phyloP scores from a whole-genome alignment of 2,113 vertebrate species.

The Sialia sialis region DNA sequence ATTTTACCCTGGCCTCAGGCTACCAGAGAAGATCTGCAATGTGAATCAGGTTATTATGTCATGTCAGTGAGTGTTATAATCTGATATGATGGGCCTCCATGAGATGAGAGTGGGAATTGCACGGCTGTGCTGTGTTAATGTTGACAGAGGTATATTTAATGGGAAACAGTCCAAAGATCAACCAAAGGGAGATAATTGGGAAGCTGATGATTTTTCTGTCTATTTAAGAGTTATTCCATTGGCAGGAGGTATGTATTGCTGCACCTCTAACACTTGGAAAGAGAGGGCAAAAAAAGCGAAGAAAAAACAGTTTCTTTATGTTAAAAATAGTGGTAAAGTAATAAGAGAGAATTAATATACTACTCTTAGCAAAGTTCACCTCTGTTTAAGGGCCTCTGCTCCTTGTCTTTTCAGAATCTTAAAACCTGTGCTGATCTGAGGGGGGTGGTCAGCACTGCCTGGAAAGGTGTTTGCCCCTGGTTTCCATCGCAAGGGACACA shows the following conservation, averaged over 20 bases:
- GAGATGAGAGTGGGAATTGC: neutral
- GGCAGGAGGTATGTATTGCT: neutral
- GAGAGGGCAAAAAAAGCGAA: neutral
- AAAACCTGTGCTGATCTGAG: neutral
- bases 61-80: neutral
- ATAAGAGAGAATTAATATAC: neutral
- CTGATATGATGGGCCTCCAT: neutral
- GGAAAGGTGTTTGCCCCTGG: neutral
- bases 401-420: neutral
- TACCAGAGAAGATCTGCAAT: neutral
- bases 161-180: neutral
- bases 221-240: neutral
- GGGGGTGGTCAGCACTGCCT: neutral
- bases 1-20: neutral
- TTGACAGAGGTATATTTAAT: neutral
- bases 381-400: neutral
- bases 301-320: neutral
- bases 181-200: neutral
- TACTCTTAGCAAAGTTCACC: neutral
- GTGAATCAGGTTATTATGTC: conserved; percentile 6
- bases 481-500: neutral
- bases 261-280: neutral
- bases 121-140: neutral
- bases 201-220: neutral
- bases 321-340: neutral